These are phyloP conservation scores for Ctenochaetus hawaiiensis DNA, from an alignment of 2,797 vertebrate genomes.

Conservation along the genomic window DNA sequence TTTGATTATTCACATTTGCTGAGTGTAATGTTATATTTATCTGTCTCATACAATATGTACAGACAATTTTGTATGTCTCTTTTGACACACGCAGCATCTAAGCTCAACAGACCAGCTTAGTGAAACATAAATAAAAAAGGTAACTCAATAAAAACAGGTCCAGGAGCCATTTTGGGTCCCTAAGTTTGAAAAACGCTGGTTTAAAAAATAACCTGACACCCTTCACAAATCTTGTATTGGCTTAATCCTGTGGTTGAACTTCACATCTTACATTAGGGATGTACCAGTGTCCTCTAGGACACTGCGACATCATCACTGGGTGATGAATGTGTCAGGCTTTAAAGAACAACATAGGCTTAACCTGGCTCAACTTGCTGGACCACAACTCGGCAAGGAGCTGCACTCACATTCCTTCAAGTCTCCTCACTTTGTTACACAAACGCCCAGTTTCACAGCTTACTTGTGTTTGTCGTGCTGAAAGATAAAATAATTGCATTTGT, in stretches of 20 bases:
- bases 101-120: too few species aligned
- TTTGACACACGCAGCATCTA: too few species aligned
- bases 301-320: not conserved
- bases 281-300: not conserved
- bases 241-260: not conserved
- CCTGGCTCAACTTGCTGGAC: not conserved
- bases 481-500: not conserved
- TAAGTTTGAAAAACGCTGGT: too few species aligned
- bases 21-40: too few species aligned
- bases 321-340: not conserved
- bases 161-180: too few species aligned
- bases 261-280: not conserved
- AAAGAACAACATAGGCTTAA: not conserved
- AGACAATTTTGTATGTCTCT: too few species aligned
- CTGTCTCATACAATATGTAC: too few species aligned
- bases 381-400: not conserved
- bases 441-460: not conserved
- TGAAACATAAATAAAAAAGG: too few species aligned
- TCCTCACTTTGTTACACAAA: too few species aligned
- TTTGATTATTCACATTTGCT: too few species aligned
- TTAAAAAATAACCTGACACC: not conserved
- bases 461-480: not conserved
- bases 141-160: too few species aligned
- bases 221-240: not conserved
- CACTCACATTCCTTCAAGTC: not conserved